Evolutionary conservation across 2,113 vertebrate genomes (phyloP).

Genomic region (Heterotilapia buettikoferi): DNA sequence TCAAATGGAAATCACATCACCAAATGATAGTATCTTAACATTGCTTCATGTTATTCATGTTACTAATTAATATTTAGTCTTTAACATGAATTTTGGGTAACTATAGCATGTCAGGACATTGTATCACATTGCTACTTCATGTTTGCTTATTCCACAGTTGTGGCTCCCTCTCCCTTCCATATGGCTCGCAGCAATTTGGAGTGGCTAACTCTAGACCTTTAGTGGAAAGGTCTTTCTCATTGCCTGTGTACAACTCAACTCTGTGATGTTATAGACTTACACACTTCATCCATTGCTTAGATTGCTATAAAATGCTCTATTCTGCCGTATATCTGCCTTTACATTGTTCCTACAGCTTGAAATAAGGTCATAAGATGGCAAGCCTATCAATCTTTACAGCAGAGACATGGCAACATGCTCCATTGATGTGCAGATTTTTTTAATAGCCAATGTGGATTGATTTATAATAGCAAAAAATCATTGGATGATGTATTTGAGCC

Average conservation of each 20-base stretch:
- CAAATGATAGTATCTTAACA: not conserved
- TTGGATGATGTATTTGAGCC: not conserved
- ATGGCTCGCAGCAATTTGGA: not conserved
- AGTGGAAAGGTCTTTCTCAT: not conserved
- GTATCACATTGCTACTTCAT: not conserved
- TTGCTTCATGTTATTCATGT: not conserved
- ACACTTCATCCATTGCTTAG: not conserved
- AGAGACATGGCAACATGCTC: too few relatives aligned
- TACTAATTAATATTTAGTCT: not conserved
- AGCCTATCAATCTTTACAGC: not conserved
- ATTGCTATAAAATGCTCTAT: not conserved
- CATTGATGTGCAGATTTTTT: not conserved
- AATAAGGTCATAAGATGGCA: not conserved
- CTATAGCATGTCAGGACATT: not conserved
- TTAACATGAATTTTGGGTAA: not conserved
- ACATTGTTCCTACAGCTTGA: not conserved
- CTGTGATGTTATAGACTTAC: not conserved
- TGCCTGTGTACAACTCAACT: not conserved
- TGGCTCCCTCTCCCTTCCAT: not conserved
- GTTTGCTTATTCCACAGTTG: not conserved
- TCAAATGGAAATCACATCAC: not conserved
- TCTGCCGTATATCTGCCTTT: rapidly evolving
- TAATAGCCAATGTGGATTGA: not conserved
- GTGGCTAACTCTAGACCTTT: not conserved
- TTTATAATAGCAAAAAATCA: not conserved